Base-by-base conservation (phyloP, 1,140 invertebrate genomes). In the Ostrea denselamellosa region DNA sequence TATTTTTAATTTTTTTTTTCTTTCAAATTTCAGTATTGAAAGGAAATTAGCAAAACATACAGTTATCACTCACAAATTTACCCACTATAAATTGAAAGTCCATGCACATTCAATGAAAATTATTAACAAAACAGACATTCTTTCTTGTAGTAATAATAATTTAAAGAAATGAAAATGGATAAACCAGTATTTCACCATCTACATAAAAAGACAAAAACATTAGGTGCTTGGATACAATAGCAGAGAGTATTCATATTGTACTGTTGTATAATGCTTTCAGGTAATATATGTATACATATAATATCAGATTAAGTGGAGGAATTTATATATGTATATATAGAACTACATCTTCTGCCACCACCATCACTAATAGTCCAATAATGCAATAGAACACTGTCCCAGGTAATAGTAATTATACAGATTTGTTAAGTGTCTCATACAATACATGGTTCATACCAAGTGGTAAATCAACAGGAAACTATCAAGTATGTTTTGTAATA, bases 11-110 rank as follows among this genome's bases (percentile, higher is more conserved):
- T 2, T 14, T 14, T 77, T 77, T 77, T 77, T 4, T 68, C 9
- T 28, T 25, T 71, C 4, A 77, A 2, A 77, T 14, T 28, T 77
- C 14, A 77, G 68, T 77, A 77, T 10, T 77, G 68, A 9, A 25
- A 25, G 68, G 28, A 28, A 77, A 77, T 77, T 77, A 77, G 68
- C 68, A 77, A 77, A 71, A 77, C 22, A 77, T 25, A 77, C 14
- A 25, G 68, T 77, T 77, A 77, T 77, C 68, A 77, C 68, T 77
- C 68, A 77, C 68, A 77, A 77, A 77, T 77, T 77, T 28, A 77
- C 68, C 68, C 68, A 77, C 68, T 77, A 77, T 1, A 77, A 77
- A 77, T 77, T 77, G 68, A 77, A 71, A 77, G 28, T 77, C 68
- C 68, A 77, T 77, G 68, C 68, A 77, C 68, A 77, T 77, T 44